A percentile compares a stretch with the other conserved stretches of the same genome.
Conservation (phyloP, 2,113 vertebrate species). For the Lethenteron reissneri region DNA sequence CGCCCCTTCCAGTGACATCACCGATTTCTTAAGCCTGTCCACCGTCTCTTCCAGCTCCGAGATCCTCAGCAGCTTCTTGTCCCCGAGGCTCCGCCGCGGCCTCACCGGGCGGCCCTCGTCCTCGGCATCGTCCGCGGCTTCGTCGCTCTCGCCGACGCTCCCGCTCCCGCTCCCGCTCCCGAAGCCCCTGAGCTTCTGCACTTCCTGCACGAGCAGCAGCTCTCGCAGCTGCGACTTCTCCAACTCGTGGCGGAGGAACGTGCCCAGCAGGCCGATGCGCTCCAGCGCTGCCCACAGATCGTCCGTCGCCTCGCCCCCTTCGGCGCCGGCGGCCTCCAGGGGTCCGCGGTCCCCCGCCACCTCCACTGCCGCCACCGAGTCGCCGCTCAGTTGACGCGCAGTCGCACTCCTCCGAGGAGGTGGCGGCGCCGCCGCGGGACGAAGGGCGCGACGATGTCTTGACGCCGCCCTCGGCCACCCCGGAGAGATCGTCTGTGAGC, state of each 20-base stretch:
- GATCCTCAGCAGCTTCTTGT: too few species aligned
- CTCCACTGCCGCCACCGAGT: too few species aligned
- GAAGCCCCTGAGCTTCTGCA: background rate
- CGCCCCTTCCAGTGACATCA: background rate
- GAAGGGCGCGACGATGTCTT: too few species aligned
- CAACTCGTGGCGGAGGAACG: background rate
- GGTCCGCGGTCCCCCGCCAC: too few species aligned
- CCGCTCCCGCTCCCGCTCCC: background rate
- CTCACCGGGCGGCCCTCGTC: too few species aligned
- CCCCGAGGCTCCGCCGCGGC: too few species aligned
- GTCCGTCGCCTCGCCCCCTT: background rate
- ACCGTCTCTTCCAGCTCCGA: background rate
- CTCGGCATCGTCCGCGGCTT: background rate
- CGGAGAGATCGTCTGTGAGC: too few species aligned
- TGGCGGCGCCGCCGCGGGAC: too few species aligned
- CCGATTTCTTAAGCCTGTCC: constrained; percentile 1
- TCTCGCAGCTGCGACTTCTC: background rate
- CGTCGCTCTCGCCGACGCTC: background rate
- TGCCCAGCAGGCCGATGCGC: background rate
- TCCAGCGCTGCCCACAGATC: constrained; percentile 2
- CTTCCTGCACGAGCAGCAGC: background rate
- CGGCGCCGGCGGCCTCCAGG: too few species aligned
- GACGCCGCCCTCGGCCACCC: too few species aligned
- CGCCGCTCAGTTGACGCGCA: too few species aligned
- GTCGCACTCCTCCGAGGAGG: too few species aligned